Evolutionary conservation across 1,140 invertebrate species (phyloP), one percentile per base, ranked within the genome.

Genomic region (Calycopis cecrops): DNA sequence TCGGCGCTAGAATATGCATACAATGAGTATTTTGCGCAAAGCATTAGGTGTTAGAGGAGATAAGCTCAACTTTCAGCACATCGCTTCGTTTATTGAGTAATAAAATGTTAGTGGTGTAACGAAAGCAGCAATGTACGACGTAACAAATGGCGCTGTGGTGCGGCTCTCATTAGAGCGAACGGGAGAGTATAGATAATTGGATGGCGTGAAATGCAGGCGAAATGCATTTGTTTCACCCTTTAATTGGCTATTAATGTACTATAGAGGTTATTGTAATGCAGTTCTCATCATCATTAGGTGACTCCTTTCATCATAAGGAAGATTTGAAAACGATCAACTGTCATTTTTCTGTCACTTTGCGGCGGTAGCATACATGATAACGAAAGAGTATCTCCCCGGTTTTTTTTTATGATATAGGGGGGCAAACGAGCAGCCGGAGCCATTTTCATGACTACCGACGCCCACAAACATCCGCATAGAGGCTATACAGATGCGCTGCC

Each of bases 1-100:
- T 61, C 64, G 56, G 33, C 34, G 58, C 57, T 57, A 42, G 56
- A 67, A 59, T 61, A 62, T 66, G 61, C 60, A 63, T 63, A 67
- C 61, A 67, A 63, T 67, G 61, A 63, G 55, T 44, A 56, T 55
- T 67, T 60, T 50, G 52, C 40, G 52, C 49, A 48, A 42, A 44
- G 55, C 55, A 50, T 57, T 57, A 62, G 60, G 60, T 62, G 60
- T 62, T 55, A 57, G 56, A 42, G 44, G 48, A 52, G 60, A 62
- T 62, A 62, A 62, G 48, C 55, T 28, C 14, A 28, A 49, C 12
- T 55, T 17, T 44, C 33, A 40, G 57, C 55, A 42, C 54, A 60
- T 57, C 57, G 60, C 60, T 57, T 18, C 55, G 21, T 57, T 49
- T 28, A 38, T 54, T 51, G 33, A 40, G 56, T 16, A 40, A 17